Base-by-base conservation (phyloP, 2,888 invertebrate species). In the Sicus ferrugineus region DNA sequence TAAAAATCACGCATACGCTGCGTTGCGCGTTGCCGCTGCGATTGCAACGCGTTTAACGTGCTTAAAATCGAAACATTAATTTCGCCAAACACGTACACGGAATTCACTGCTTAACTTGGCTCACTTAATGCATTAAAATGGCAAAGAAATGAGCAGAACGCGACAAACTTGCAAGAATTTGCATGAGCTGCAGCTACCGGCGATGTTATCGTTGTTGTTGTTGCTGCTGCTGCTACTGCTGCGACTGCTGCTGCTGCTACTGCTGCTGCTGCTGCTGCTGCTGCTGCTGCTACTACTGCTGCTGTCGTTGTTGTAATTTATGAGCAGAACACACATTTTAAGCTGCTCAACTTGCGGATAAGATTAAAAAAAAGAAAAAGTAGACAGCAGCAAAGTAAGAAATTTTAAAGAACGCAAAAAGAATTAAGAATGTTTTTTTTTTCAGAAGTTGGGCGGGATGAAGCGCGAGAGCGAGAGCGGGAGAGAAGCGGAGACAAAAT, bases 1-100 rank as follows among this genome's bases (percentile, higher is more conserved):
- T 66, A 66, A 66, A 66, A 54, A 54, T 54, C 28, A 66, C 65
- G 65, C 65, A 66, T 66, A 66, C 65, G 65, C 54, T n/a, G 19
- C 28, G 65, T 26, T 34, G 34, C 23, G 28, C 54, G 9, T 23
- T 50, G n/a, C 50, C 2, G 26, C 11, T 54, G 54, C 28, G 50
- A 11, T 19, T 21, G 52, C 28, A 23, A n/a, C 42, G 54, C 65
- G 21, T 34, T 31, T 54, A 9, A 21, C n/a, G 34, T 52, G n/a
- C 52, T 19, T 14, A 19, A 52, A 31, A 14, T 14, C 4, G 19
- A 9, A 3, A 28, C 63, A 63, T 63, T 63, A 30, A 9, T n/a
- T 54, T 54, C 34, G 65, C 65, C n/a, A n/a, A 66, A 38, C 65
- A 66, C 65, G 65, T 66, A 66, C 65, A 26, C 54, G 65, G 65